Percentiles rank a stretch among this genome's conserved stretches.
These are phyloP conservation scores for Oligia latruncula DNA, from an alignment of 2,888 invertebrate genomes.

Conservation along the genomic window DNA sequence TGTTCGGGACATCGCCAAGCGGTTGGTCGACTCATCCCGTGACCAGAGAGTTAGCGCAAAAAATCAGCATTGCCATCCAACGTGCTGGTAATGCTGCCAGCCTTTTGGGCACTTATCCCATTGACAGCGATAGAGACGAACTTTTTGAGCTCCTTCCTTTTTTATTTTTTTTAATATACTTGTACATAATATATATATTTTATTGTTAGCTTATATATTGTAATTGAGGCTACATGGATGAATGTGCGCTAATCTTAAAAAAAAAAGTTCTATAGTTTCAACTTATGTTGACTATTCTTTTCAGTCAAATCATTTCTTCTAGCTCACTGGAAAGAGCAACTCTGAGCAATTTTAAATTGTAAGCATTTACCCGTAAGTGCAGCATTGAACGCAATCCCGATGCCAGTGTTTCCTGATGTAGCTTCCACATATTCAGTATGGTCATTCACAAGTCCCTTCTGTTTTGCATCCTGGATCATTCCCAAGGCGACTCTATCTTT, in stretches of 20 bases:
- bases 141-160: too few relatives aligned
- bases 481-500: slow-evolving; percentile 96
- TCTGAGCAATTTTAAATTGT: neutral
- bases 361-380: slow-evolving; percentile 89
- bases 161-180: too few relatives aligned
- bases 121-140: too few relatives aligned
- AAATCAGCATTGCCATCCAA: too few relatives aligned
- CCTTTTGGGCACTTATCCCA: too few relatives aligned
- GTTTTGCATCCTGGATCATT: slow-evolving; percentile 97
- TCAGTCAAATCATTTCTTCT: neutral
- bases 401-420: slow-evolving; percentile 96
- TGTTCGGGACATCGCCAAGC: neutral
- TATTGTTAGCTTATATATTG: too few relatives aligned
- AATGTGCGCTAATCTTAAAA: too few relatives aligned
- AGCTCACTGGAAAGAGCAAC: neutral
- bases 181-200: too few relatives aligned
- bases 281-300: neutral
- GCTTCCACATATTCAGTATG: slow-evolving; percentile 97
- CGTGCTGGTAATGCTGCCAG: too few relatives aligned
- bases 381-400: slow-evolving; percentile 97
- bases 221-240: too few relatives aligned
- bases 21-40: too few relatives aligned
- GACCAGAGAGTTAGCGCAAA: too few relatives aligned
- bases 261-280: neutral
- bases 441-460: slow-evolving; percentile 93